These are phyloP conservation scores for Jordanella pulchra DNA, from an alignment of 2,797 vertebrate genomes.

Conservation along the genomic window DNA sequence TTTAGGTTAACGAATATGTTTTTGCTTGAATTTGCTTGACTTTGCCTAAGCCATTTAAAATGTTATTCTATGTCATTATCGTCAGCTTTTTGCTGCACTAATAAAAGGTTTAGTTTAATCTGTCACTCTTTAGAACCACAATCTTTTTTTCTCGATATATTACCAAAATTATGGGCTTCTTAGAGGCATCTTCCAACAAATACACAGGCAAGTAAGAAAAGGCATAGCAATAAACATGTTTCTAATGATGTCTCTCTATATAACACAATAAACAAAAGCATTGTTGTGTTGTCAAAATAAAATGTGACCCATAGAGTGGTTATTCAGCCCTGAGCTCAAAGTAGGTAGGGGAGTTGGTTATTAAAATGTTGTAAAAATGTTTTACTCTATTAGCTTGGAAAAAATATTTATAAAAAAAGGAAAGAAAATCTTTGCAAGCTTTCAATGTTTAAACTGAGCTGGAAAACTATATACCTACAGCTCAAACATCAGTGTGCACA, in stretches of 20 bases:
- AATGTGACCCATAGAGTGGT: constrained; percentile 26
- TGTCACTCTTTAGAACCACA: too few relatives aligned
- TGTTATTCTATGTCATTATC: too few relatives aligned
- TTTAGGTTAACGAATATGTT: too few relatives aligned
- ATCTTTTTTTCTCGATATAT: not conserved
- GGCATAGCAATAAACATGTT: constrained; percentile 36
- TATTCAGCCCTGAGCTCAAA: not conserved
- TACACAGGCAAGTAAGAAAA: constrained; percentile 8
- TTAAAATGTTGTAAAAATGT: constrained; percentile 24
- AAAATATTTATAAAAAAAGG: constrained; percentile 23
- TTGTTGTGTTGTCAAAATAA: not conserved
- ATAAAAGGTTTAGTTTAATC: too few relatives aligned
- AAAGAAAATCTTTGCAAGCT: constrained; percentile 30
- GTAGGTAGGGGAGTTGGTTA: constrained; percentile 25
- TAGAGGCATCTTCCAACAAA: not conserved
- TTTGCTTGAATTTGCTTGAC: too few relatives aligned
- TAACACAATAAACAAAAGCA: constrained; percentile 16
- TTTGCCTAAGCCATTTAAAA: too few relatives aligned
- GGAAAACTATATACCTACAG: constrained; percentile 15
- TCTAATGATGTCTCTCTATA: constrained; percentile 24
- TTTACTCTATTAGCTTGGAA: constrained; percentile 34
- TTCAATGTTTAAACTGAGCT: constrained; percentile 37
- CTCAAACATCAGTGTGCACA: constrained; percentile 21
- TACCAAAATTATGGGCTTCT: not conserved
- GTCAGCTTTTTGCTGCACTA: too few relatives aligned